Evolutionary conservation across 2,797 vertebrate species (phyloP).

Genomic region (Schizopygopsis malacanthus): DNA sequence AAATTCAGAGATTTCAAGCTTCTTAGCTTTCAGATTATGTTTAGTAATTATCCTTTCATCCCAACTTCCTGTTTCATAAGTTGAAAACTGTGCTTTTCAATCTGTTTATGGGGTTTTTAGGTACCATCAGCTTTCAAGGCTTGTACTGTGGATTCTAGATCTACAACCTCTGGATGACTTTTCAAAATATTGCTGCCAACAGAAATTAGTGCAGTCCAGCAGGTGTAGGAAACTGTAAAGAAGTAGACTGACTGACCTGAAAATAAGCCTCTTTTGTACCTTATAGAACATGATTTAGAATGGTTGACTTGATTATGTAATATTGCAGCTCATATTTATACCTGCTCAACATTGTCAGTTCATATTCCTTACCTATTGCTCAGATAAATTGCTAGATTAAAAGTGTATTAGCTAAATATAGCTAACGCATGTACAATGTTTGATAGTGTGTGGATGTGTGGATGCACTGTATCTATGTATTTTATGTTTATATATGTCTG

Average conservation of each 20-base stretch:
- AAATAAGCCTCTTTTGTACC: neutral
- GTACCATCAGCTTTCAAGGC: neutral
- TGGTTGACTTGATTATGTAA: neutral
- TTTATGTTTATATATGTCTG: neutral
- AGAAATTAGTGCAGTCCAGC: neutral
- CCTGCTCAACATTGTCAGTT: neutral
- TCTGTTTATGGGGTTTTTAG: neutral
- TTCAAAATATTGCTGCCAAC: neutral
- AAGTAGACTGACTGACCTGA: neutral
- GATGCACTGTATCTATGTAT: neutral
- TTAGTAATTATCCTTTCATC: neutral
- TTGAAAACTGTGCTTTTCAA: conserved; percentile 1
- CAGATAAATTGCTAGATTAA: neutral
- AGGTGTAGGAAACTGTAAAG: neutral
- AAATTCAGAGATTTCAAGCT: neutral
- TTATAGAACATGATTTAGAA: neutral
- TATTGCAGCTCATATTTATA: neutral
- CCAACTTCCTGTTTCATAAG: neutral
- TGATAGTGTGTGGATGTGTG: conserved; percentile 18
- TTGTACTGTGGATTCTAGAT: neutral
- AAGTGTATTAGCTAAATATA: neutral
- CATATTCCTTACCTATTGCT: neutral
- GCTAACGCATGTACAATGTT: neutral
- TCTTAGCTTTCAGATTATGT: neutral
- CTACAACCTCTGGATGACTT: neutral